phyloP scores from a whole-genome alignment of 2,797 vertebrate genomes.

The Salmo trutta region DNA sequence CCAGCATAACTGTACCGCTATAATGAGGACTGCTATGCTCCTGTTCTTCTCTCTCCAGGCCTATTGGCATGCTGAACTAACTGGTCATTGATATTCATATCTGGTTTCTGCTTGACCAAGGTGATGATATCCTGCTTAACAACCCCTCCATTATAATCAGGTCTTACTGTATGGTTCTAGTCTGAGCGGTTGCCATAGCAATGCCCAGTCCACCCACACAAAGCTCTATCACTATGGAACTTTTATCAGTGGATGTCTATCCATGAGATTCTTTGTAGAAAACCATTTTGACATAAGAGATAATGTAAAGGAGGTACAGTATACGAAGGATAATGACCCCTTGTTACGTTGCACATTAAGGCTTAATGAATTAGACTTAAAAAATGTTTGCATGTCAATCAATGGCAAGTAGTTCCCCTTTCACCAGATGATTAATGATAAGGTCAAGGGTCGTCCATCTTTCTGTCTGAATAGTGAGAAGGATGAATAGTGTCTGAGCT shows the following conservation, averaged over 20 bases:
- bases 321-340: no score
- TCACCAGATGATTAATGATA: not conserved
- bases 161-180: not conserved
- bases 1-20: conserved; percentile 32
- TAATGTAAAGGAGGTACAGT: no score
- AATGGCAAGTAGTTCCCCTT: not conserved
- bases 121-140: not conserved
- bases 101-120: conserved; percentile 1
- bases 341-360: not conserved
- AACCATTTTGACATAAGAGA: no score
- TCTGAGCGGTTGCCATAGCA: not conserved
- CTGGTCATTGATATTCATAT: conserved; percentile 6
- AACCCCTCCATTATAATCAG: not conserved
- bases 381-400: not conserved
- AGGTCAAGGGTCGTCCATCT: not conserved
- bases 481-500: conserved; percentile 6
- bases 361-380: not conserved
- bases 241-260: conserved; percentile 1
- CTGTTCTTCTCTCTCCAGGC: not conserved
- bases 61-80: not conserved
- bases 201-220: not conserved
- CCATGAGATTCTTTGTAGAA: not conserved
- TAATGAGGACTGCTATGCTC: conserved; percentile 41
- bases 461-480: conserved; percentile 44
- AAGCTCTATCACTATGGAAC: not conserved